Evolutionary conservation across 2,113 vertebrate genomes (phyloP).

Genomic region (Regulus satrapa): DNA sequence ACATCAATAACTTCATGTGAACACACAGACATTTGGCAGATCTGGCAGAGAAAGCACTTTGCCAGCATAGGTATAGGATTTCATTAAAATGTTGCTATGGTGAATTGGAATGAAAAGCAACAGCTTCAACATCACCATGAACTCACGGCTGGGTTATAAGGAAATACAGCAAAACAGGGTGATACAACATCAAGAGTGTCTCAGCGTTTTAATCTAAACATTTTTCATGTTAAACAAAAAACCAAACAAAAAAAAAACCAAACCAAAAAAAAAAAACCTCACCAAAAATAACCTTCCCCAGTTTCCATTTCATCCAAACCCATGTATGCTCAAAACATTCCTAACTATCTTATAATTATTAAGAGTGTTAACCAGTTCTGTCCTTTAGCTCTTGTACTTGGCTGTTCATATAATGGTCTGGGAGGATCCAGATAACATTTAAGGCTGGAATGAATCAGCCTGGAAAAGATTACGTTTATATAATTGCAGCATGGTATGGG

Average conservation of each 20-base stretch:
- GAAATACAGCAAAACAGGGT: neutral
- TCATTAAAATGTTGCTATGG: neutral
- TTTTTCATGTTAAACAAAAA: neutral
- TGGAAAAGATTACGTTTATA: slow-evolving; percentile 17
- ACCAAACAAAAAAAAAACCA: neutral
- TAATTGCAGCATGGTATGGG: slow-evolving; percentile 39
- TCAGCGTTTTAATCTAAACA: neutral
- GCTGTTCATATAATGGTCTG: slow-evolving; percentile 1
- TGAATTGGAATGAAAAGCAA: neutral
- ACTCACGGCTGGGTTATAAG: neutral
- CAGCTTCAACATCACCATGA: neutral
- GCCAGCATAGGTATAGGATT: neutral
- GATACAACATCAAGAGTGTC: neutral
- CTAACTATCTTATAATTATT: neutral
- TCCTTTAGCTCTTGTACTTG: neutral
- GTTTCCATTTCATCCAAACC: neutral
- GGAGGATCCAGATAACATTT: slow-evolving; percentile 58
- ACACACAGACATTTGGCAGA: neutral
- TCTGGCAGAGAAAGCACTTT: neutral
- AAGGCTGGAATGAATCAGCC: slow-evolving; percentile 32
- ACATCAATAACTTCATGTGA: neutral
- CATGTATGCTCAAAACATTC: neutral
- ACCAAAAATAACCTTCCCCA: neutral
- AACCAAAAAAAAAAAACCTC: neutral
- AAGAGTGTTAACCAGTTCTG: neutral